Conservation (phyloP, 2,113 vertebrate genomes). For the Stegostoma tigrinum region DNA sequence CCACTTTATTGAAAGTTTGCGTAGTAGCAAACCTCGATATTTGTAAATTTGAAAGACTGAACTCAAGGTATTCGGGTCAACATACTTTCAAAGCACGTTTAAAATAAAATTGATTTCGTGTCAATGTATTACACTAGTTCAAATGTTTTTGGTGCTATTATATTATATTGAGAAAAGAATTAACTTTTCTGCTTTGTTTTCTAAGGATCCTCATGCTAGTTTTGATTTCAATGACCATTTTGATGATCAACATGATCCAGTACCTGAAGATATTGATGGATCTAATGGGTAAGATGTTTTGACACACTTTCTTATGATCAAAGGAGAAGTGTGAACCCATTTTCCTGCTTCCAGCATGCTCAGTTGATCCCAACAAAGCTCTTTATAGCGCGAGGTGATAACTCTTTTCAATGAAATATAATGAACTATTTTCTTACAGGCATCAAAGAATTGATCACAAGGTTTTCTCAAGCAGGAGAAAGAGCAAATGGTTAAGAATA, state of each 20-base stretch:
- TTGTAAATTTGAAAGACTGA: background rate
- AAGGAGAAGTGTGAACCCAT: too few relatives aligned
- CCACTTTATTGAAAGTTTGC: background rate
- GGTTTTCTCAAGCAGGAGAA: too few relatives aligned
- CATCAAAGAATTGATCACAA: too few relatives aligned
- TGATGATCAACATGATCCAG: background rate
- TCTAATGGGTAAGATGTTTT: constrained; percentile 1
- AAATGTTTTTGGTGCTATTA: background rate
- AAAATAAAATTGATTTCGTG: background rate
- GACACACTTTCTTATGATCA: background rate
- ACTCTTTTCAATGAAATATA: too few relatives aligned
- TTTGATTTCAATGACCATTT: constrained; percentile 33
- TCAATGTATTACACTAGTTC: background rate
- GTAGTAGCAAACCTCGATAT: background rate
- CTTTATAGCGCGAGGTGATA: too few relatives aligned
- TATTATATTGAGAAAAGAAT: background rate
- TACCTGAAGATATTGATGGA: background rate
- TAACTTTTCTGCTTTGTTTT: background rate
- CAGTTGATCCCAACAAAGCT: too few relatives aligned
- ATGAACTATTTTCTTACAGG: too few relatives aligned
- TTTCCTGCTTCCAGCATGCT: too few relatives aligned
- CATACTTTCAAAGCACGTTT: background rate
- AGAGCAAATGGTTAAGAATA: too few relatives aligned
- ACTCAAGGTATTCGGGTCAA: background rate
- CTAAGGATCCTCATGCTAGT: constrained; percentile 11